phyloP scores from a whole-genome alignment of 2,888 invertebrate genomes.

The Agrochola lota region DNA sequence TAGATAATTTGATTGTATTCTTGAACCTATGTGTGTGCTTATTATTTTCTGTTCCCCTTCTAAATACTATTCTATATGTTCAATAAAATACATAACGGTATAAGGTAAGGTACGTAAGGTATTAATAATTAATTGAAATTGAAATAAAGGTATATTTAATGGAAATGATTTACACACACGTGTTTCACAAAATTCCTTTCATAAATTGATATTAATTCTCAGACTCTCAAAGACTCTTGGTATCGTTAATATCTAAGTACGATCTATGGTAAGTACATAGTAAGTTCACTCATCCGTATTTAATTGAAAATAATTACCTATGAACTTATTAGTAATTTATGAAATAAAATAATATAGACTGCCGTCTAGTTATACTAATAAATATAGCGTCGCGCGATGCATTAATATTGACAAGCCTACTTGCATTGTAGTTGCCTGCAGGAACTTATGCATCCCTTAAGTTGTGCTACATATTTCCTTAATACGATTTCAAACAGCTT shows the following conservation, averaged over 20 bases:
- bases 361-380: neutral
- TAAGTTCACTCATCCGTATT: neutral
- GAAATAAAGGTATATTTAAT: neutral
- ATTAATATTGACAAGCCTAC: conserved; percentile 8
- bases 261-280: neutral
- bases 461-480: neutral
- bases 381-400: neutral
- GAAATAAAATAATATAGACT: neutral
- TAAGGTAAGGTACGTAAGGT: neutral
- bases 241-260: neutral
- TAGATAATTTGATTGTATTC: no score
- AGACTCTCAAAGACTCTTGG: neutral
- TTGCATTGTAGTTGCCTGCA: neutral
- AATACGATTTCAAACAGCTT: neutral
- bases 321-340: neutral
- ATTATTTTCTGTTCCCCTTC: no score
- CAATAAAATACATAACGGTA: conserved; percentile 11
- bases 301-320: neutral
- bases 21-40: no score
- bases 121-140: no score
- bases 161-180: neutral
- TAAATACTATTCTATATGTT: neutral
- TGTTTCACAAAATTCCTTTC: conserved; percentile 2
- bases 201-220: conserved; percentile 5
- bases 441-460: neutral